A percentile compares a stretch with the other conserved stretches of the same genome.
Conservation (phyloP, 2,797 vertebrate genomes). For the Sebastes vulpes region DNA sequence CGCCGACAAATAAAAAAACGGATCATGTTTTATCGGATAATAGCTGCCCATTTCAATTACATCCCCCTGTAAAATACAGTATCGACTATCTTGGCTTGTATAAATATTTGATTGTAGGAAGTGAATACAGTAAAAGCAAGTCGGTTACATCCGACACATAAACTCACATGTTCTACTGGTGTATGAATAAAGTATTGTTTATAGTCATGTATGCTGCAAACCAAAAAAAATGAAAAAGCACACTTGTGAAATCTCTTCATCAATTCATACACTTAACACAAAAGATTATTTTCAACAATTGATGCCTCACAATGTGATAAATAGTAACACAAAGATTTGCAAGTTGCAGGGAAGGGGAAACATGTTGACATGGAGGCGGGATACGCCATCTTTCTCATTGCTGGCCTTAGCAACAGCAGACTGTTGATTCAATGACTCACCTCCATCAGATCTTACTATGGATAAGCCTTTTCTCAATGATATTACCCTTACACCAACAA, state of each 20-base stretch:
- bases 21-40: conserved; percentile 19
- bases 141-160: conserved; percentile 8
- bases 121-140: conserved; percentile 28
- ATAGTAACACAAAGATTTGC: not conserved
- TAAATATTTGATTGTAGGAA: conserved; percentile 37
- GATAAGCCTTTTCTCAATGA: conserved; percentile 46
- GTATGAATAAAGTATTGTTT: not conserved
- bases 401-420: conserved; percentile 75
- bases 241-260: not conserved
- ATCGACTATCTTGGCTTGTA: not conserved
- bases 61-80: not conserved
- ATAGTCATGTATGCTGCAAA: not conserved
- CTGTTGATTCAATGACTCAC: conserved; percentile 73
- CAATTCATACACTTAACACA: not conserved
- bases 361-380: conserved; percentile 35
- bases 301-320: not conserved
- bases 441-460: conserved; percentile 44
- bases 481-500: conserved; percentile 11
- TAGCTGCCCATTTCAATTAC: conserved; percentile 12
- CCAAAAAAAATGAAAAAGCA: not conserved
- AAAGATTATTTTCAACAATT: not conserved
- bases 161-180: conserved; percentile 4
- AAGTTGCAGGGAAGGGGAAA: conserved; percentile 18
- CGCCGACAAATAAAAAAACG: conserved; percentile 36
- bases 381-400: conserved; percentile 56